Base-by-base conservation (phyloP, 2,113 vertebrate genomes). In the Mirounga angustirostris region DNA sequence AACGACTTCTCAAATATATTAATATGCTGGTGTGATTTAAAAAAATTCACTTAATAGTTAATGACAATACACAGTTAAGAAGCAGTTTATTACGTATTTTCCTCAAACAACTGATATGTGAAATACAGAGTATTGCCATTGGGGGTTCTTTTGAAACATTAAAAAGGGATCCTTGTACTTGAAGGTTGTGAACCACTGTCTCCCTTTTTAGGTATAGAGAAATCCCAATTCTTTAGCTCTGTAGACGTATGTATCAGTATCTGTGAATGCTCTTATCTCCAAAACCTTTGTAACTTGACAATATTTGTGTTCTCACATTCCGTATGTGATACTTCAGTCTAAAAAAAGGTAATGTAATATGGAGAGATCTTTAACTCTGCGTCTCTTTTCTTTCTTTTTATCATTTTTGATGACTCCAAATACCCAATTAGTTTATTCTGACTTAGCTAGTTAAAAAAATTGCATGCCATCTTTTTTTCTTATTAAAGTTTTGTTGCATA, bases 391-490 rank as follows among this genome's bases (percentile, higher is more conserved):
- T 81, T 85, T 85, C 50, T 83, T 87, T 78, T 59, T 21, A 61
- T 74, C 18, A 69, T 89, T 91, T 91, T 82, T 30, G 79, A 88
- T 50, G 54, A 36, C 30, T 26, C 22, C 3, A 90, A 54, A 46
- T 50, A 54, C 36, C 61, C 30, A 80, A 9, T 74, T 82, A 73
- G 33, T 84, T 26, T 74, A 71, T 92, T 95, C 69, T 7, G 5
- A 93, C 54, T 74, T 78, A 94, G 33, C 50, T 88, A 28, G 33
- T 74, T 87, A 59, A 92, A 83, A 92, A 92, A 81, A 40, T 46
- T 74, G 9, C 33, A 19, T 89, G 84, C 9, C 63, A 74, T 58
- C 69, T 90, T 89, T 91, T 97, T 92, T 85, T 52, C 86, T 81
- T 95, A 18, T 79, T 89, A 63, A 92, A 78, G 56, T 76, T 24